Evolutionary conservation across 2,888 invertebrate genomes (phyloP), one percentile per base, ranked within the genome.

Genomic region (Tetrapedia diversipes): DNA sequence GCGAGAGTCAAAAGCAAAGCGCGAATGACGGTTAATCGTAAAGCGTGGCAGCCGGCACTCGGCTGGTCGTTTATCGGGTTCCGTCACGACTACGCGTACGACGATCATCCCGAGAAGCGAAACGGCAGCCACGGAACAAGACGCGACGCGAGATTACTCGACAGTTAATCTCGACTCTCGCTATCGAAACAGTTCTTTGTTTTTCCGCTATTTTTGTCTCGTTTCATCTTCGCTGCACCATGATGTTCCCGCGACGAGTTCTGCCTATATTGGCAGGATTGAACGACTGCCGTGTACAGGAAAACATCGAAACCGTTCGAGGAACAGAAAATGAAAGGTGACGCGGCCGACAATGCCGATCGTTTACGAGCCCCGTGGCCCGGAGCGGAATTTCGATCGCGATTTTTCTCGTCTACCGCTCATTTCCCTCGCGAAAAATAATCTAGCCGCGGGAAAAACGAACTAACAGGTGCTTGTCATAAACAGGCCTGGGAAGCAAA

Each of bases 21-120:
- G 88, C 84, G 87, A 86, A 89, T 86, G 87, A 87, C 87, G 82
- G 86, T 86, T 86, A 86, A 89, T 89, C 87, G 89, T 87, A 87
- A 88, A 85, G 89, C 88, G 87, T 83, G 87, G 88, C 89, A 88
- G 88, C 87, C 87, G 89, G 80, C 82, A 60, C 85, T 80, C 75
- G 68, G 79, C 81, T 79, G 74, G 85, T 83, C 86, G 87, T 87
- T 87, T 83, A 88, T 87, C 86, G 86, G 73, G 77, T 84, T 78
- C 81, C 81, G 57, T 63, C 27, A 4, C 43, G 27, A 57, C 32
- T 11, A 39, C 49, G 43, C 51, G 10, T 39, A 11, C 32, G 79
- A 80, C 76, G 82, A 81, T 74, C 73, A 74, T 70, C 68, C 49
- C 11, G 6, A 1, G 14, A 6, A 49, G 16, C 24, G 16, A 7